Evolutionary conservation across 2,888 invertebrate genomes (phyloP), one percentile per base, ranked within the genome.

Genomic region (Chorisops tibialis): DNA sequence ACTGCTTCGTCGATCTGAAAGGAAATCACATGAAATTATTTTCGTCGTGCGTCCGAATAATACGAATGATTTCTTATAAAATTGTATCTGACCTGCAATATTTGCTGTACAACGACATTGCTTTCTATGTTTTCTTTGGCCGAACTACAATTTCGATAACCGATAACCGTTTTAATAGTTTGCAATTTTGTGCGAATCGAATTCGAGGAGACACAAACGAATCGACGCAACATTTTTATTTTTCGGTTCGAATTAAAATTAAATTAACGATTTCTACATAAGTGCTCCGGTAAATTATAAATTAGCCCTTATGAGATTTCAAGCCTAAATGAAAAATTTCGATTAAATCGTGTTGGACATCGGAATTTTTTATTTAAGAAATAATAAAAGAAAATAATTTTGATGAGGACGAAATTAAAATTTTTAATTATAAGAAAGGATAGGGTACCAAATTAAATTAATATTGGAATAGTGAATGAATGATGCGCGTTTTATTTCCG

Each of bases 1-100:
- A 95, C 90, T 79, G 93, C 92, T 73, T 89, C 87, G 76, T 88
- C 85, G 69, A 96, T 89, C 95, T 96, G 79, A 22, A 74, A 72
- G 64, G 72, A 79, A 74, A 39, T 47, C 22, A 43, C 43, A 41
- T 47, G 19, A 52, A 41, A 35, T 56, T 45, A 45, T 45, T 56
- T 48, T 48, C 48, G 22, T 30, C 19, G 45, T 18, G 4, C 7
- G 9, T 30, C 30, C 7, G 30, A 30, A 30, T n/a, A 30, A 30
- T 30, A 30, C 12, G n/a, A 21, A 30, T 21, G 6, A 30, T 18
- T 11, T 14, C 14, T 18, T 14, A 30, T 19, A 45, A 65, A 66
- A 67, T 62, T 65, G 63, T 64, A 73, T 75, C 77, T 78, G 76
- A 78, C 74, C 74, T 74, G 70, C 66, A 69, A 68, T 71, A 77